Conservation (phyloP, 2,888 invertebrate genomes). For the Ormyrus rosae region DNA sequence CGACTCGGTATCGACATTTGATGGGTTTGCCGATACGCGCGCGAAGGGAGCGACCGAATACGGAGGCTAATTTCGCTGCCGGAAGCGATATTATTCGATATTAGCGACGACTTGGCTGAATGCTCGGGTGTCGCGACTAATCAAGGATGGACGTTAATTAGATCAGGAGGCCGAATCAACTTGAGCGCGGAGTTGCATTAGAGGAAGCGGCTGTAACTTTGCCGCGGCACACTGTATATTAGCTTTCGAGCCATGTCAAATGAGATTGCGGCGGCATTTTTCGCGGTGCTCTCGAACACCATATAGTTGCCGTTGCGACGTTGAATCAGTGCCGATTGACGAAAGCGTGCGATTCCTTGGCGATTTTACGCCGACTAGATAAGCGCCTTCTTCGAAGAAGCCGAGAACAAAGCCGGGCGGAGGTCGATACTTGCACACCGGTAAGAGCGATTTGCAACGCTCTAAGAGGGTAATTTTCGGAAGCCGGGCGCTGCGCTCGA, state of each 20-base stretch:
- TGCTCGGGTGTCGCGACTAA: slow-evolving; percentile 16
- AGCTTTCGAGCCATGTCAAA: not conserved
- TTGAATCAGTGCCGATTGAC: not conserved
- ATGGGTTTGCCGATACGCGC: slow-evolving; percentile 14
- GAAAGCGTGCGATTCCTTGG: not conserved
- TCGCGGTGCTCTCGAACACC: not conserved
- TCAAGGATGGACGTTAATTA: slow-evolving; percentile 50
- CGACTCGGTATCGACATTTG: slow-evolving; percentile 33
- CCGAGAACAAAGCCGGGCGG: slow-evolving; percentile 13
- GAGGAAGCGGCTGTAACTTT: not conserved
- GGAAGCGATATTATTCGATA: slow-evolving; percentile 1
- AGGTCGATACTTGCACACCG: slow-evolving; percentile 2
- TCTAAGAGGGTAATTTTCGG: slow-evolving; percentile 26
- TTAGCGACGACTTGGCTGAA: slow-evolving; percentile 33
- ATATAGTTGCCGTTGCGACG: too few species aligned
- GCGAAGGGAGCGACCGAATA: not conserved
- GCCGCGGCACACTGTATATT: not conserved
- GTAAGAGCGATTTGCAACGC: not conserved
- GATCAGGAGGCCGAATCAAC: slow-evolving; percentile 32
- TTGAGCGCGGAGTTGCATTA: not conserved
- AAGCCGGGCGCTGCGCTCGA: not conserved
- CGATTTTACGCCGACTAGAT: slow-evolving; percentile 1
- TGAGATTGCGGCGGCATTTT: not conserved
- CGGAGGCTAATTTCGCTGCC: slow-evolving; percentile 25
- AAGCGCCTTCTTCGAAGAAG: slow-evolving; percentile 24